Percentiles rank a stretch among this genome's conserved stretches.
phyloP scores from a whole-genome alignment of 2,888 invertebrate genomes.

The Diaprepes abbreviatus region DNA sequence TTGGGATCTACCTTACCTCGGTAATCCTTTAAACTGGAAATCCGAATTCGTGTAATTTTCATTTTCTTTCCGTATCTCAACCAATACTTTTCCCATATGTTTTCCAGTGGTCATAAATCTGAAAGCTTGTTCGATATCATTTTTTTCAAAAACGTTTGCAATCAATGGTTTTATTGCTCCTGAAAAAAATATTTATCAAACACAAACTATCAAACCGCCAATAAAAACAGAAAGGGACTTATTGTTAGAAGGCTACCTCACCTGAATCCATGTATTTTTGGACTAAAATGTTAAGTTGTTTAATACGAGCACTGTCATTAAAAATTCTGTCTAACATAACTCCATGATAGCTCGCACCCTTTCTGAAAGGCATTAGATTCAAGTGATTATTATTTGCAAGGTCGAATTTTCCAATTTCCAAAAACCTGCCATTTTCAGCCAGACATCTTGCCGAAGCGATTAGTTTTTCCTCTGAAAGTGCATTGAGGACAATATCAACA shows the following conservation, averaged over 20 bases:
- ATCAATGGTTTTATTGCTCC: conserved; percentile 80
- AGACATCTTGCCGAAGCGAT: conserved; percentile 77
- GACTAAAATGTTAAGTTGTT: conserved; percentile 33
- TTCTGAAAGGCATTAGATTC: conserved; percentile 77
- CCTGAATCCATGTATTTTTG: conserved; percentile 32
- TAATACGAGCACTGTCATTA: conserved; percentile 30
- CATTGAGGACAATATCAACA: conserved; percentile 93
- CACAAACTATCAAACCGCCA: too few relatives aligned
- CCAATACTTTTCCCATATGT: conserved; percentile 82
- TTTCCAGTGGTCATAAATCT: conserved; percentile 77
- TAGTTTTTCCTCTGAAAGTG: conserved; percentile 92
- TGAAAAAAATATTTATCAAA: too few relatives aligned
- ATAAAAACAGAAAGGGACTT: too few relatives aligned
- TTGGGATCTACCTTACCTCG: conserved; percentile 28
- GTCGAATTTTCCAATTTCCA: conserved; percentile 91
- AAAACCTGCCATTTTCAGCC: conserved; percentile 76
- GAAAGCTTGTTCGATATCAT: conserved; percentile 82
- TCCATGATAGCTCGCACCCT: conserved; percentile 83
- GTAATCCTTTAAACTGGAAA: conserved; percentile 21
- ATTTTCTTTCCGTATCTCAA: conserved; percentile 64
- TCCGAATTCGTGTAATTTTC: conserved; percentile 48
- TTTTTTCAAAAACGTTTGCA: conserved; percentile 74
- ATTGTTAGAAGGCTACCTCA: too few relatives aligned
- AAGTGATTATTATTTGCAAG: conserved; percentile 76
- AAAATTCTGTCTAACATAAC: conserved; percentile 76